These are phyloP conservation scores for Eretmocerus hayati DNA, from an alignment of 2,888 invertebrate genomes.

Conservation along the genomic window DNA sequence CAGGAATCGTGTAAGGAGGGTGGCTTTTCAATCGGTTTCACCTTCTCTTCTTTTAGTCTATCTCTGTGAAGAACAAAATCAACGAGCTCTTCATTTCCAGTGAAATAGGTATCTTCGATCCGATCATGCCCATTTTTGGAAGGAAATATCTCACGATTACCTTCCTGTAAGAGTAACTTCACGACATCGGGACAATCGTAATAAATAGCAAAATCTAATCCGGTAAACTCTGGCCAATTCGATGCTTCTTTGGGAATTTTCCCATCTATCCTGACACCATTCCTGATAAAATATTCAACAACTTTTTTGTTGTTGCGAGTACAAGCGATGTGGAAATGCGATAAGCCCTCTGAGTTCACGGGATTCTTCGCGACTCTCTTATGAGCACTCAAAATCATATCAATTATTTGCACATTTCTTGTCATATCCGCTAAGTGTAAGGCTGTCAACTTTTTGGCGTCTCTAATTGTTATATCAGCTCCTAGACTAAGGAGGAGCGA, in stretches of 20 bases:
- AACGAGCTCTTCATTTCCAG: too few species aligned
- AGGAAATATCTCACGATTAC: too few species aligned
- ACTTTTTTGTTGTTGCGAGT: not conserved
- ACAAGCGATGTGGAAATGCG: not conserved
- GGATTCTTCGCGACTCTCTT: not conserved
- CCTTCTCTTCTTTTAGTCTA: too few species aligned
- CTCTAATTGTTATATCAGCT: not conserved
- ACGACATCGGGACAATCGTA: not conserved
- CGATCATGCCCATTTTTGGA: too few species aligned
- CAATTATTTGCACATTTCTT: too few species aligned
- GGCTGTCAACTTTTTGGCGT: not conserved
- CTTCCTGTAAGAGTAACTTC: not conserved
- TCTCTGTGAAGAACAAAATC: not conserved
- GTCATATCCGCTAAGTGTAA: too few species aligned
- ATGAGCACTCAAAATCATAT: too few species aligned
- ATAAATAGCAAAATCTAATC: not conserved
- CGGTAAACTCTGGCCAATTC: too few species aligned
- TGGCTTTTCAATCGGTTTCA: not conserved
- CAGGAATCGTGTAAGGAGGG: not conserved
- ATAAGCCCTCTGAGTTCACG: not conserved
- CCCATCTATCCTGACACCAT: not conserved
- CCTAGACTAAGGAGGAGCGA: not conserved
- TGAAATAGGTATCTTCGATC: too few species aligned
- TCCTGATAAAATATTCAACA: not conserved
- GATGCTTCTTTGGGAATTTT: not conserved